Conservation (phyloP, 2,888 invertebrate species). For the Lepidonotus clava region DNA sequence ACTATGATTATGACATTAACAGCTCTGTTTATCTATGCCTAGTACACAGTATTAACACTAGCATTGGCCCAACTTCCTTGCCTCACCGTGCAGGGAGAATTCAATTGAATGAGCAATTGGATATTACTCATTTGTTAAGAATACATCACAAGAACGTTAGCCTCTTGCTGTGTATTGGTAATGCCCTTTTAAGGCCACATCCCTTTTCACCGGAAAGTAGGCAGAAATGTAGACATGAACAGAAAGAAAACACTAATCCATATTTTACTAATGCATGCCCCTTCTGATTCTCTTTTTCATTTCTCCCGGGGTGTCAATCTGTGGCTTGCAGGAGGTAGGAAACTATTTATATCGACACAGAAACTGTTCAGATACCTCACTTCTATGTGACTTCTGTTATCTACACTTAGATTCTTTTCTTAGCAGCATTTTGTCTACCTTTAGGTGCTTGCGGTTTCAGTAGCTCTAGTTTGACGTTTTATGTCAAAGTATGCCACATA, state of each 20-base stretch:
- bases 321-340: slow-evolving; percentile 54
- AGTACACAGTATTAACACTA: no score
- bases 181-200: background rate
- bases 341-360: slow-evolving; percentile 41
- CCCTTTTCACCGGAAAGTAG: background rate
- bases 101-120: background rate
- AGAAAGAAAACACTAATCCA: background rate
- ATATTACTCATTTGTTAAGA: background rate
- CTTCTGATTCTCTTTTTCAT: slow-evolving; percentile 54
- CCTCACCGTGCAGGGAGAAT: no score
- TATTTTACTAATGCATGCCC: slow-evolving; percentile 46
- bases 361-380: slow-evolving; percentile 21
- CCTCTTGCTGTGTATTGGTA: no score
- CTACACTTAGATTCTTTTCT: background rate
- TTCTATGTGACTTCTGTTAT: slow-evolving; percentile 18
- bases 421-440: background rate
- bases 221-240: background rate
- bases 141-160: no score
- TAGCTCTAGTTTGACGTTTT: slow-evolving; percentile 30
- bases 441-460: slow-evolving; percentile 28
- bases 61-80: no score
- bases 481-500: slow-evolving; percentile 39
- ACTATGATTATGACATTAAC: slow-evolving; percentile 12
- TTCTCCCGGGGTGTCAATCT: slow-evolving; percentile 45
- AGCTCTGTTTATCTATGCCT: background rate